Conservation (phyloP, 1,140 invertebrate genomes). For the Drosophila tsacasi region DNA sequence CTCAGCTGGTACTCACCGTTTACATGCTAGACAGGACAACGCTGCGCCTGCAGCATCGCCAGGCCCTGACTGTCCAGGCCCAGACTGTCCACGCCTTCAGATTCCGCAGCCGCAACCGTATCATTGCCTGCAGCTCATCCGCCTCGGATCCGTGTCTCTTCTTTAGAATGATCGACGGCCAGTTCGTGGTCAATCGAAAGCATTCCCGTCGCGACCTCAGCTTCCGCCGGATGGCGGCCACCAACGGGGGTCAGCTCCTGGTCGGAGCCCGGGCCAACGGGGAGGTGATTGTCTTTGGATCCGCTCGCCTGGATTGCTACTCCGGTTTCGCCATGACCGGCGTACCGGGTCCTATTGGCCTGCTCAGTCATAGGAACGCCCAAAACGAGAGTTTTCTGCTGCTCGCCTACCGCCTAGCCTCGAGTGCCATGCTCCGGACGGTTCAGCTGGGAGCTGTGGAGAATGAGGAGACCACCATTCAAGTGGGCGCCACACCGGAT, state of each 20-base stretch:
- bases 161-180: conserved; percentile 72
- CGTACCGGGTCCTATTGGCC: conserved; percentile 31
- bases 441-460: conserved; percentile 55
- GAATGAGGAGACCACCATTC: conserved; percentile 22
- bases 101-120: conserved; percentile 60
- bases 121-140: conserved; percentile 58
- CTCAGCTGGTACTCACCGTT: conserved; percentile 61
- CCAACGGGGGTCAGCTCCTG: conserved; percentile 51
- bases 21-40: conserved; percentile 48
- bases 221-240: conserved; percentile 52
- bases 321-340: conserved; percentile 49
- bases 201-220: conserved; percentile 41
- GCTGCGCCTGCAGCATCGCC: conserved; percentile 47
- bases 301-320: conserved; percentile 70
- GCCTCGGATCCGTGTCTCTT: conserved; percentile 28
- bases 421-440: conserved; percentile 57
- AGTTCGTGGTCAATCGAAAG: conserved; percentile 65
- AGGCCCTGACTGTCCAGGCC: conserved; percentile 64
- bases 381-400: conserved; percentile 67
- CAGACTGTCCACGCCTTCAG: conserved; percentile 44
- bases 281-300: conserved; percentile 69
- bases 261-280: conserved; percentile 57
- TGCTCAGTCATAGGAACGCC: conserved; percentile 53
- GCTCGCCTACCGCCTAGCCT: conserved; percentile 37
- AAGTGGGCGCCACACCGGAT: conserved; percentile 33